Conservation (phyloP, 92 coral and sea anemone species). For the Metridium senile region DNA sequence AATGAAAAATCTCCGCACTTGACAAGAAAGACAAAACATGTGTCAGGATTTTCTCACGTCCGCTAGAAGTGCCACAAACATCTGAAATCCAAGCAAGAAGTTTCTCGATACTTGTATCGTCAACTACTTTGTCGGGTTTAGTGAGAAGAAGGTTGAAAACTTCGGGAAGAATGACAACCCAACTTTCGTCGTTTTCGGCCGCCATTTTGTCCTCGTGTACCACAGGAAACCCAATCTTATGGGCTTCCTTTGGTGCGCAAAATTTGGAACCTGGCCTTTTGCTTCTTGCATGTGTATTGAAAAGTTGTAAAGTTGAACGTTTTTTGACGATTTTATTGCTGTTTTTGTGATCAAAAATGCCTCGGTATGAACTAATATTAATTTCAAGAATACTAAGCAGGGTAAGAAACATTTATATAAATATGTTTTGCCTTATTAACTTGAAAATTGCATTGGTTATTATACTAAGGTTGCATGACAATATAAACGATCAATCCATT, state of each 20-base stretch:
- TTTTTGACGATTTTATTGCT: neutral
- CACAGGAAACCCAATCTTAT: slow-evolving; percentile 6
- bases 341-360: slow-evolving; percentile 19
- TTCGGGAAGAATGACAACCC: slow-evolving; percentile 59
- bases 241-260: slow-evolving; percentile 3
- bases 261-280: neutral
- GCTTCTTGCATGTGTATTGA: neutral
- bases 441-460: too few relatives aligned
- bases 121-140: slow-evolving; percentile 76
- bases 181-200: slow-evolving; percentile 21
- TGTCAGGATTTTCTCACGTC: too few relatives aligned
- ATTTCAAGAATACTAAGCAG: slow-evolving; percentile 42
- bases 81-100: slow-evolving; percentile 64
- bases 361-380: slow-evolving; percentile 49
- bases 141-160: slow-evolving; percentile 66
- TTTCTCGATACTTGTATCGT: slow-evolving; percentile 91
- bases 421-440: too few relatives aligned
- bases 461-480: too few relatives aligned
- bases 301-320: too few relatives aligned
- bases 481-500: too few relatives aligned
- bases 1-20: slow-evolving; percentile 32
- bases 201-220: slow-evolving; percentile 22
- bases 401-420: slow-evolving; percentile 39
- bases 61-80: slow-evolving; percentile 40
- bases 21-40: too few relatives aligned